Base-by-base conservation (phyloP, 1,140 invertebrate genomes). In the Ips typographus region DNA sequence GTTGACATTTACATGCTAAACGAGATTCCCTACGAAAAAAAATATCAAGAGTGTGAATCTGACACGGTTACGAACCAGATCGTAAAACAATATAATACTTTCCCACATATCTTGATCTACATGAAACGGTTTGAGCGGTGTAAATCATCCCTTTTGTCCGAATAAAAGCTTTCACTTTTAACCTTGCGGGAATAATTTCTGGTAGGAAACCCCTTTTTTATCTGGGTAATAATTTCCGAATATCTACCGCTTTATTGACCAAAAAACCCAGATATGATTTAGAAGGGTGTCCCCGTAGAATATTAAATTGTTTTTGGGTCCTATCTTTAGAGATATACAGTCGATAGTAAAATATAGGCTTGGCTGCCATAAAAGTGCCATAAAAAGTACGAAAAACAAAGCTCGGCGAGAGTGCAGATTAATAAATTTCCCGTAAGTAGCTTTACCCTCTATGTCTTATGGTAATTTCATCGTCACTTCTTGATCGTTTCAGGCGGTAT, bases 401-500 rank as follows among this genome's bases (percentile, higher is more conserved):
- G 22, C 22, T 22, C 22, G 22, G 22, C 22, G 22, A 22, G 22
- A 40, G 53, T 39, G 37, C 38, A 57, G 52, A 66, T 66, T 57
- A 66, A 66, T 66, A 63, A 63, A 63, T 66, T 66, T 66, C 43
- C 47, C 51, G 44, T 8, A 42, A 66, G 40, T 51, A 39, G 65
- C 53, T 59, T 66, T 66, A 44, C 56, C 65, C 62, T 40, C 44
- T 6, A 44, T 66, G 65, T 66, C 65, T 66, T 66, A 58, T 66
- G 65, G 55, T 66, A 66, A 66, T 66, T 66, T 58, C 55, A 58
- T 66, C 52, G 65, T 66, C 65, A 66, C 43, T 56, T 43, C 37
- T 43, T 51, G 55, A 39, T 40, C 65, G 39, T 66, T 66, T 43
- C 43, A 36, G 65, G 55, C 6, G 41, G 44, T 66, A 66, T 66